Evolutionary conservation across 2,797 vertebrate species (phyloP).

Genomic region (Pampus argenteus): DNA sequence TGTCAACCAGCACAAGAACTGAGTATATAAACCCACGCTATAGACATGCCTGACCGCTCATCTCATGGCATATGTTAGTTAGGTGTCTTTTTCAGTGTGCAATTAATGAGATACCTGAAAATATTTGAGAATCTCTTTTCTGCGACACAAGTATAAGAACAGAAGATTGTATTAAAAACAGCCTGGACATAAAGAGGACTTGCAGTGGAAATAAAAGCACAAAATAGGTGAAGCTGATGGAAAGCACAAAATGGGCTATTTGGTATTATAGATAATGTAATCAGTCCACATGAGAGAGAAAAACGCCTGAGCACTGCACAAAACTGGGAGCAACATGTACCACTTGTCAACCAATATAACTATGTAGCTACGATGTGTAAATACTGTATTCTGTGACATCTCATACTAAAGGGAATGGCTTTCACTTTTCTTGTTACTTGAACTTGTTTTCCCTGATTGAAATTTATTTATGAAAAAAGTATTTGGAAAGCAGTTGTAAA

Average conservation of each 20-base stretch:
- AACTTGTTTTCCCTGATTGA: constrained; percentile 54
- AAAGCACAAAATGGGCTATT: constrained; percentile 53
- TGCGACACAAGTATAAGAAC: constrained; percentile 29
- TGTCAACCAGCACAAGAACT: constrained; percentile 51
- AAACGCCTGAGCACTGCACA: constrained; percentile 68
- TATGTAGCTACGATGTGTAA: constrained; percentile 72
- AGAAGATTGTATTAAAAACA: constrained; percentile 31
- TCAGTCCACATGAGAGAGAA: constrained; percentile 19
- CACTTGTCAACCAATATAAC: constrained; percentile 38
- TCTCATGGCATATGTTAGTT: constrained; percentile 63
- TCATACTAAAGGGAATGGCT: constrained; percentile 75
- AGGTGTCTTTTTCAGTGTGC: constrained; percentile 59
- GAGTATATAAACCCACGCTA: constrained; percentile 35
- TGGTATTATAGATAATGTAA: constrained; percentile 33
- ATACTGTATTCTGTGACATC: constrained; percentile 66
- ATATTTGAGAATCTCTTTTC: constrained; percentile 31
- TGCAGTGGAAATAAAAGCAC: constrained; percentile 49
- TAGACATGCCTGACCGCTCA: constrained; percentile 48
- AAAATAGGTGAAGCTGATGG: constrained; percentile 40
- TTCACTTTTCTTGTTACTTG: constrained; percentile 56
- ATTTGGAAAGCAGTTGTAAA: constrained; percentile 55
- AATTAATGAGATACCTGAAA: constrained; percentile 46
- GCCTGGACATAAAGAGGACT: constrained; percentile 26
- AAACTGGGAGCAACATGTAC: constrained; percentile 43
- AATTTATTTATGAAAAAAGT: constrained; percentile 64